Conservation (phyloP, 1,140 invertebrate species). For the Apocrypta bakeri region DNA sequence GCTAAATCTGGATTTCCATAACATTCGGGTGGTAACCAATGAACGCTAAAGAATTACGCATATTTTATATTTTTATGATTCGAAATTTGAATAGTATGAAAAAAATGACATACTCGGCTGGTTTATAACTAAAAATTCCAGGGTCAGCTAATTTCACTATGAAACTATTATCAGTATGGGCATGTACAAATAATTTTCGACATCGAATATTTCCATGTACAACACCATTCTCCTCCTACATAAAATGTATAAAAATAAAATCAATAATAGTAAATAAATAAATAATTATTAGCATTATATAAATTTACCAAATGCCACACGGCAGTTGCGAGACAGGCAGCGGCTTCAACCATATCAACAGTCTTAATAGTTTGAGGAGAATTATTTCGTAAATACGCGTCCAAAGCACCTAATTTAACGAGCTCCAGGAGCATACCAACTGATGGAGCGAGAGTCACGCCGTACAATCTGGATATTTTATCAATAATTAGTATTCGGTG, state of each 20-base stretch:
- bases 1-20: constrained; percentile 81
- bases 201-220: constrained; percentile 91
- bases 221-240: constrained; percentile 83
- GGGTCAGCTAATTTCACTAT: constrained; percentile 88
- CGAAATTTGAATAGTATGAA: background rate
- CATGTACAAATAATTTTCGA: constrained; percentile 84
- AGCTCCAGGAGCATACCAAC: constrained; percentile 89
- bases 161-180: constrained; percentile 80
- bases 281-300: background rate
- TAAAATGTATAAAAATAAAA: constrained; percentile 30
- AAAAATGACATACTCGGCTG: constrained; percentile 77
- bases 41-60: constrained; percentile 76
- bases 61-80: background rate
- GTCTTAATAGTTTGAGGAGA: constrained; percentile 75
- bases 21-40: constrained; percentile 90
- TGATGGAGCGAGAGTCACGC: constrained; percentile 83
- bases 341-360: constrained; percentile 86
- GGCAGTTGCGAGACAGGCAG: constrained; percentile 84
- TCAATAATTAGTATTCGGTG: background rate
- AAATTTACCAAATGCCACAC: constrained; percentile 83
- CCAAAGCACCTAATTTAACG: constrained; percentile 84
- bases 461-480: constrained; percentile 79
- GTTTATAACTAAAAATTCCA: constrained; percentile 77
- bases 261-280: constrained; percentile 17
- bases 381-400: constrained; percentile 80